Percentiles rank a stretch among this genome's conserved stretches.
Conservation (phyloP, 2,113 vertebrate species). For the Sialia sialis region DNA sequence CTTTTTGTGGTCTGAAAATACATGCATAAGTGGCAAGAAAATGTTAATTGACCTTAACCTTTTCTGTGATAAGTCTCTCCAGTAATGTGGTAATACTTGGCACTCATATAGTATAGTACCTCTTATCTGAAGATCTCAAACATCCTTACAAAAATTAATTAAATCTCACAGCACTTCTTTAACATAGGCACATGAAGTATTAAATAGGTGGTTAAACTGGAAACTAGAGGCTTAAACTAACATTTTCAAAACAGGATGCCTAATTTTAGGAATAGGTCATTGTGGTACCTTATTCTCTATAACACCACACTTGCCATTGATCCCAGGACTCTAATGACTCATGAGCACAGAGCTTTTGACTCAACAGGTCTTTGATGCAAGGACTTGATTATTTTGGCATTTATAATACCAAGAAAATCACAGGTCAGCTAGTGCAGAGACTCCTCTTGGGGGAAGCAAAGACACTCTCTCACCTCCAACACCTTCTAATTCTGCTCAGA, state of each 20-base stretch:
- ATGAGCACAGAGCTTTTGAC: neutral
- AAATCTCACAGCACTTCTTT: conserved; percentile 1
- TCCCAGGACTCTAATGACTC: neutral
- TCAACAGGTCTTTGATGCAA: neutral
- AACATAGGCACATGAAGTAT: neutral
- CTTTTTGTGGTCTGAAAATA: conserved; percentile 49
- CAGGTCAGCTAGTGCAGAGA: neutral
- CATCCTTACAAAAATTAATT: conserved; percentile 40
- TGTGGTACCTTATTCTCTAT: neutral
- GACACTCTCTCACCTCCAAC: neutral
- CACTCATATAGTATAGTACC: neutral
- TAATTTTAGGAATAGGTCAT: neutral
- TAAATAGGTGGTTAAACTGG: neutral
- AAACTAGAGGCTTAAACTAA: neutral
- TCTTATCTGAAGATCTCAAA: conserved; percentile 37
- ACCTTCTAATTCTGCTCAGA: neutral
- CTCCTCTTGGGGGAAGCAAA: neutral
- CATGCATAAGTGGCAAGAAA: conserved; percentile 40
- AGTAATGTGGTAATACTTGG: conserved; percentile 23
- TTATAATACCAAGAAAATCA: neutral
- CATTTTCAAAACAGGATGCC: neutral
- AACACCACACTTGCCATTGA: neutral
- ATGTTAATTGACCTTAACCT: conserved; percentile 63
- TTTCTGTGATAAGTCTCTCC: conserved; percentile 41
- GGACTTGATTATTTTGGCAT: neutral